A percentile compares a stretch with the other conserved stretches of the same genome.
Evolutionary conservation across 2,113 vertebrate genomes (phyloP).

Genomic region (Ceyx cyanopectus): DNA sequence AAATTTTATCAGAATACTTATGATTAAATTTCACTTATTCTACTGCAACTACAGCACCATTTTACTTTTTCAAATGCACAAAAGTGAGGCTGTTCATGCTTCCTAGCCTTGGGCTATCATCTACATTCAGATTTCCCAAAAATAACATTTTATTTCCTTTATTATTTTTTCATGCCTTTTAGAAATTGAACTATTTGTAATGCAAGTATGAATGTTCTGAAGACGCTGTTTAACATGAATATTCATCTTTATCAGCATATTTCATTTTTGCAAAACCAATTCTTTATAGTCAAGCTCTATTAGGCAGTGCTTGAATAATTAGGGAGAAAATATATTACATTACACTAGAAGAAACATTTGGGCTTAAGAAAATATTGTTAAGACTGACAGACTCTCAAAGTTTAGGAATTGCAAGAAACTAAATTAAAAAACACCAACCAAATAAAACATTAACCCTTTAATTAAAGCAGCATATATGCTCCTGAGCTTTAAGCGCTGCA

Average conservation of each 20-base stretch:
- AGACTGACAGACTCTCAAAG: not conserved
- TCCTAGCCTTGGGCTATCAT: not conserved
- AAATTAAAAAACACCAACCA: not conserved
- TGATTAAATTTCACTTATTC: not conserved
- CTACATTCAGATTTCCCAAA: not conserved
- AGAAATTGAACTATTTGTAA: not conserved
- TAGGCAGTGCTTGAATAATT: not conserved
- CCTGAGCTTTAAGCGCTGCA: not conserved
- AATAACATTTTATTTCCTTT: not conserved
- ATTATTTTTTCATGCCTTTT: not conserved
- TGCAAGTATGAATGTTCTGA: not conserved
- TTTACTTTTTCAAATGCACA: not conserved
- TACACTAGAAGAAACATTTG: not conserved
- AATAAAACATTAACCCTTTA: not conserved
- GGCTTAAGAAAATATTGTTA: not conserved
- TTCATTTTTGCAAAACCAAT: not conserved
- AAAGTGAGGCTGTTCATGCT: not conserved
- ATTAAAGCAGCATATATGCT: not conserved
- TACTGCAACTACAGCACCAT: not conserved
- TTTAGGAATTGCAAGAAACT: not conserved
- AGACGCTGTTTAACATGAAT: not conserved
- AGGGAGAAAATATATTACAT: not conserved
- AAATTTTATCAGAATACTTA: not conserved
- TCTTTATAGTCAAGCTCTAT: not conserved
- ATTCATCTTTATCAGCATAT: not conserved